Base-by-base conservation (phyloP, 2,888 invertebrate genomes). In the Torymus auratus region DNA sequence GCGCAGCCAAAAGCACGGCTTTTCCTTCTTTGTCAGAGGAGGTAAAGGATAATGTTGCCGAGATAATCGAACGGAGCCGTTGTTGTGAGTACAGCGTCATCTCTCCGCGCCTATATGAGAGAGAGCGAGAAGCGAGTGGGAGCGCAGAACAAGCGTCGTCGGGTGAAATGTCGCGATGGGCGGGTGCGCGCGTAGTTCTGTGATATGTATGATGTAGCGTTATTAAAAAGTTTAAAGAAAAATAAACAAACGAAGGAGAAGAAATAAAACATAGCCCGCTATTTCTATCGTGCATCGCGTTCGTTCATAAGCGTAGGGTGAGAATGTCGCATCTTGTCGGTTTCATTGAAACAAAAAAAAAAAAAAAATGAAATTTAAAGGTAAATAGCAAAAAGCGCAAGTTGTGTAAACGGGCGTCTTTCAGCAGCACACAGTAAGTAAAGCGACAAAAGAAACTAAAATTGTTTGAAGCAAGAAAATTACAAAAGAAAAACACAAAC, bases 151-250 rank as follows among this genome's bases (percentile, higher is more conserved):
- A 41, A 52, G 20, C 52, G 68, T 68, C 73, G 71, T 60, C 78
- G 62, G 53, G 64, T 64, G 60, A 74, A 75, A 65, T 50, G 15
- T 76, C 62, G 68, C 71, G 72, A 76, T 80, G 77, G 87, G 87
- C 83, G 88, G 89, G 87, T 87, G 88, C 88, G 87, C 88, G 89
- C 89, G 89, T 90, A 91, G 90, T 90, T 91, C 91, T 91, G 91
- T 91, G 91, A 91, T 91, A 91, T 91, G 90, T 91, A 91, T 89
- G 84, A 90, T 87, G 89, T 85, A 91, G 89, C 89, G 87, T 89
- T 81, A 89, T 89, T 87, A 77, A 84, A 82, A 83, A 80, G 80
- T 82, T 71, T 78, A 84, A 85, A 85, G 88, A 89, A 87, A 87
- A 81, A 87, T 87, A 65, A 88, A 85, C 84, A 83, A 84, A 83